These are phyloP conservation scores for Sphinx pinastri DNA, from an alignment of 2,888 invertebrate species.

Conservation along the genomic window DNA sequence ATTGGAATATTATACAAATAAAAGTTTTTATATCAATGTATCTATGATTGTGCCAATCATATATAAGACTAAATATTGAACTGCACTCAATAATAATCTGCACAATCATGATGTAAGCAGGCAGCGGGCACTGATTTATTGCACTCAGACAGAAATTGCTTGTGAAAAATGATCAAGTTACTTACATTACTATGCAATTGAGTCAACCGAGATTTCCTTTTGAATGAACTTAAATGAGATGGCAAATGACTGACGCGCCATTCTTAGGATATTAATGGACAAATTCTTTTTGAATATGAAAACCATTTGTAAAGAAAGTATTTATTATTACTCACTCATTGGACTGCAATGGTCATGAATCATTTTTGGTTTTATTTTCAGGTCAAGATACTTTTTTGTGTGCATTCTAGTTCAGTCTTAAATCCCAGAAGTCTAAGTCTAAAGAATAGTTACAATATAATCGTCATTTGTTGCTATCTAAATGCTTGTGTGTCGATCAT, in stretches of 20 bases:
- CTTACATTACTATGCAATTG: conserved; percentile 1
- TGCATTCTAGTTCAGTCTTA: too few species aligned
- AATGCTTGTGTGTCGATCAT: too few species aligned
- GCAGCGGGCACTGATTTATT: not conserved
- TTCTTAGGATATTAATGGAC: not conserved
- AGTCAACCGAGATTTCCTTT: conserved; percentile 4
- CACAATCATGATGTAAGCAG: not conserved
- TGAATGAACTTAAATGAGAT: conserved; percentile 5
- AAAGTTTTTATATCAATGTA: too few species aligned
- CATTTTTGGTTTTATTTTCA: too few species aligned
- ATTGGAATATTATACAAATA: too few species aligned
- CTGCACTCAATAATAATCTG: not conserved
- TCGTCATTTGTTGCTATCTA: too few species aligned
- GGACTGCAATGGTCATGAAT: not conserved
- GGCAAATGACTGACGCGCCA: not conserved
- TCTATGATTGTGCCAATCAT: too few species aligned
- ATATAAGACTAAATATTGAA: too few species aligned
- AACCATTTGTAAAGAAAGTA: not conserved
- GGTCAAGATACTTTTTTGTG: too few species aligned
- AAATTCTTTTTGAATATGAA: not conserved
- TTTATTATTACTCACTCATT: not conserved
- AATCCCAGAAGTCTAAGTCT: too few species aligned
- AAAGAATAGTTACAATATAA: too few species aligned
- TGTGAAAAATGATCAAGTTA: not conserved
- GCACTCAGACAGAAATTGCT: not conserved